Base-by-base conservation (phyloP, 30 jellyfish, hydroid and myxozoan genomes). In the Cassiopea xamachana region DNA sequence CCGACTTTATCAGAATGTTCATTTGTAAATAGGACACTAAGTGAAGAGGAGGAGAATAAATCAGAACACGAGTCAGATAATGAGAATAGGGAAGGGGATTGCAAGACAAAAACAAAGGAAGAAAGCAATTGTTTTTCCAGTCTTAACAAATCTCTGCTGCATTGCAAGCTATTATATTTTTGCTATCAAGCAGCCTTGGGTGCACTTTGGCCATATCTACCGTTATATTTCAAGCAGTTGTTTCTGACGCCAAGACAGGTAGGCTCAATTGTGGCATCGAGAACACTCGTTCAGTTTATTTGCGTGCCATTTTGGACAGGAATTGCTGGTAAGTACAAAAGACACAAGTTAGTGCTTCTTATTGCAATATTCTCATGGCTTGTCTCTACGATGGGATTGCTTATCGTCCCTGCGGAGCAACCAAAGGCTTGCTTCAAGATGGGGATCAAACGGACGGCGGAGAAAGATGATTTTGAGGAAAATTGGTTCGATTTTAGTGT, bases 251-350 rank as follows among this genome's bases (percentile, higher is more conserved):
- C 98, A 19, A 83, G 98, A 55, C 98, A 94, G 83, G 98, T 86
- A 17, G 98, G 98, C 13, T 86, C 97, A 18, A 94, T 94, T 61
- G 98, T 94, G 1, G 98, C 98, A 12, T 73, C 98, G 46, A 72
- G 98, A 80, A 94, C 97, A 45, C 69, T 94, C 1, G 89, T 84
- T 0, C 98, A 94, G 85, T 94, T 94, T 61, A 59, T 94, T 61
- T 94, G 95, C 72, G 97, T 87, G 64, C 98, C 98, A 70, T 91
- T 94, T 91, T 94, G 98, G 98, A 90, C 97, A 17, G 94, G 94
- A 14, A 78, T 94, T 3, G 98, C 98, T 9, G 98, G 90, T 68
- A 94, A 82, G 81, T 94, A 90, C 59, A 76, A 69, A 58, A 90
- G 90, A 60, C 98, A 94, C 82, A 94, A 94, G 76, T 59, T 74